A percentile compares a stretch with the other conserved stretches of the same genome.
These are phyloP conservation scores for Panthera leo DNA, from an alignment of 2,113 vertebrate species.

Conservation along the genomic window DNA sequence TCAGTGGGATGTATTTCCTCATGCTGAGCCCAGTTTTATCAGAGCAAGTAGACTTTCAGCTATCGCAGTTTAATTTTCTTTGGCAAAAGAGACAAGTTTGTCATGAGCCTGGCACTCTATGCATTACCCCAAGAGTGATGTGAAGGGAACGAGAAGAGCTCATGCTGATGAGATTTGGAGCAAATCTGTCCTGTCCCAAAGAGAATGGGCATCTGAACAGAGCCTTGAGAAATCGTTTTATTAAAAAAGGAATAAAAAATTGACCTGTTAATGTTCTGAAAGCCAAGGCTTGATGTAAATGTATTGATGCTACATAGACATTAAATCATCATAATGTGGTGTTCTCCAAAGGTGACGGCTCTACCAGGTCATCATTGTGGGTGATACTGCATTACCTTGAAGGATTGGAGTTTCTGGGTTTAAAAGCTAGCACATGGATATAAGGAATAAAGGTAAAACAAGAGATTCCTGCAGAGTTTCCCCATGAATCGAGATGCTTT, in stretches of 20 bases:
- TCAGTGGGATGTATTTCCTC: constrained; percentile 68
- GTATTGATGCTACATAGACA: constrained; percentile 44
- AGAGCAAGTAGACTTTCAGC: constrained; percentile 70
- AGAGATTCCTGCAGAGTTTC: constrained; percentile 59
- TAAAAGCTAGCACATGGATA: constrained; percentile 43
- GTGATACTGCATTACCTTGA: constrained; percentile 57
- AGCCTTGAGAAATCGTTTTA: constrained; percentile 70
- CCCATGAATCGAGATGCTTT: constrained; percentile 51
- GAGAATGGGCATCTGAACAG: constrained; percentile 62
- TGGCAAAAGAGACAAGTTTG: constrained; percentile 74
- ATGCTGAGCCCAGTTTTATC: constrained; percentile 70
- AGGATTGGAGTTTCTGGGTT: constrained; percentile 52
- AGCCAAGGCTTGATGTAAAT: constrained; percentile 69
- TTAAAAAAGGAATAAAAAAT: constrained; percentile 69
- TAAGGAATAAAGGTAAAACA: constrained; percentile 55
- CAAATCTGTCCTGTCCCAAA: constrained; percentile 66
- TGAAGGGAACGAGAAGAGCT: constrained; percentile 49
- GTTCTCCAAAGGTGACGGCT: constrained; percentile 58
- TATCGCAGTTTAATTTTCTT: constrained; percentile 79
- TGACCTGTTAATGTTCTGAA: constrained; percentile 65
- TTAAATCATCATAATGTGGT: constrained; percentile 75
- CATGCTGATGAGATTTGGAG: constrained; percentile 66
- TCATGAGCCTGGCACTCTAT: constrained; percentile 42
- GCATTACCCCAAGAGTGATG: constrained; percentile 64
- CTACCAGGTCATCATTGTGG: constrained; percentile 48